A percentile compares a stretch with the other conserved stretches of the same genome.
Conservation (phyloP, 2,888 invertebrate species). For the Dinocampus coccinellae region DNA sequence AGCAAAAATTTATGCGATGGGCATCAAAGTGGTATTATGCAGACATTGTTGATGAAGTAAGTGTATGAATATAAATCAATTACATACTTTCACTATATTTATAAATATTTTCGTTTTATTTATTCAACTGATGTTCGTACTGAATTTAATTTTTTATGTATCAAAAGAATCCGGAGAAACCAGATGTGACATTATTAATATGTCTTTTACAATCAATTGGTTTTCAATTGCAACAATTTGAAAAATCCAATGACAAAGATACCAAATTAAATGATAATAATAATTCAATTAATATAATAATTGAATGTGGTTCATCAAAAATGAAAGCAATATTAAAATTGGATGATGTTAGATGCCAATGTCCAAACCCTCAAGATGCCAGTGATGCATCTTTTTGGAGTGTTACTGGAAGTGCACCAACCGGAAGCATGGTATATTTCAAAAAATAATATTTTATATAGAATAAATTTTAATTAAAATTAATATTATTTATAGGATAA, state of each 20-base stretch:
- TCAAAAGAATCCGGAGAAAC: constrained; percentile 39
- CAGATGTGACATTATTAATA: constrained; percentile 56
- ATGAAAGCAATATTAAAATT: constrained; percentile 59
- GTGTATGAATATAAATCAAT: constrained; percentile 28
- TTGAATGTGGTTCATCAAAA: constrained; percentile 60
- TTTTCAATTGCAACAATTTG: constrained; percentile 58
- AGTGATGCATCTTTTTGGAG: constrained; percentile 61
- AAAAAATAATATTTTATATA: not conserved
- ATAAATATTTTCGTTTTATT: too few relatives aligned
- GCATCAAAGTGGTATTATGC: constrained; percentile 54
- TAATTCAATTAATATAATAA: constrained; percentile 48
- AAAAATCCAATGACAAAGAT: constrained; percentile 46
- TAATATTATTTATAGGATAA: constrained; percentile 48
- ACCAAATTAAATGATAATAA: constrained; percentile 33
- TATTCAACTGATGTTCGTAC: too few relatives aligned
- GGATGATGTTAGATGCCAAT: constrained; percentile 55
- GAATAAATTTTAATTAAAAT: too few relatives aligned
- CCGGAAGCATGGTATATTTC: constrained; percentile 46
- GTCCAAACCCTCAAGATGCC: constrained; percentile 53
- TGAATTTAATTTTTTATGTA: too few relatives aligned
- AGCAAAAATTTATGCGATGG: constrained; percentile 56
- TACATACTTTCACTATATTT: too few relatives aligned
- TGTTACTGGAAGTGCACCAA: constrained; percentile 56
- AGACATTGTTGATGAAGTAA: constrained; percentile 47
- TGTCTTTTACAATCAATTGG: constrained; percentile 59